Conservation (phyloP, 2,113 vertebrate species). For the Xiphias gladius region DNA sequence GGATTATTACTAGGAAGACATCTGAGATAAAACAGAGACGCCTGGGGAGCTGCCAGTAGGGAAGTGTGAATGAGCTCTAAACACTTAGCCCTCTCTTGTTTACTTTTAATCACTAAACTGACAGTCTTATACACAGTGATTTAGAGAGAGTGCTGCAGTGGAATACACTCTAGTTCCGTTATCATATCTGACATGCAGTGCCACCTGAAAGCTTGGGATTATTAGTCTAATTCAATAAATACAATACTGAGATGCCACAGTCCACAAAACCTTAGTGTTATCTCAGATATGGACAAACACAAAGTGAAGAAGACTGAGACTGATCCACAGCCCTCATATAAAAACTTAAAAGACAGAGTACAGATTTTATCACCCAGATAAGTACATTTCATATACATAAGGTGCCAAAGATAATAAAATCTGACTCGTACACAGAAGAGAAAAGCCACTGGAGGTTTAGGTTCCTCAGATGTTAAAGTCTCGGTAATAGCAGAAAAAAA, state of each 20-base stretch:
- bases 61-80: slow-evolving; percentile 31
- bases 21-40: slow-evolving; percentile 31
- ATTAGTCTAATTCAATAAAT: background rate
- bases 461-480: background rate
- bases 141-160: slow-evolving; percentile 11
- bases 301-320: background rate
- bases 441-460: background rate
- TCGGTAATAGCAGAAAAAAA: background rate
- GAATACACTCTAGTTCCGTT: slow-evolving; percentile 6
- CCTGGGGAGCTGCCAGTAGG: slow-evolving; percentile 54
- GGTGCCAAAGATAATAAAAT: background rate
- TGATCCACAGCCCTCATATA: background rate
- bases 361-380: background rate
- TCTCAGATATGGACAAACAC: background rate
- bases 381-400: background rate
- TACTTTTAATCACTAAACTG: slow-evolving; percentile 37
- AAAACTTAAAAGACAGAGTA: background rate
- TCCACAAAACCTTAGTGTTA: slow-evolving; percentile 4
- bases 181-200: slow-evolving; percentile 21
- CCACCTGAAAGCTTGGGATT: background rate
- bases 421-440: background rate
- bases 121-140: slow-evolving; percentile 32
- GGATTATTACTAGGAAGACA: slow-evolving; percentile 39
- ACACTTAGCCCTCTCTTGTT: slow-evolving; percentile 28
- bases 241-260: slow-evolving; percentile 19